Evolutionary conservation across 1,140 invertebrate genomes (phyloP).

Genomic region (Homarus americanus): DNA sequence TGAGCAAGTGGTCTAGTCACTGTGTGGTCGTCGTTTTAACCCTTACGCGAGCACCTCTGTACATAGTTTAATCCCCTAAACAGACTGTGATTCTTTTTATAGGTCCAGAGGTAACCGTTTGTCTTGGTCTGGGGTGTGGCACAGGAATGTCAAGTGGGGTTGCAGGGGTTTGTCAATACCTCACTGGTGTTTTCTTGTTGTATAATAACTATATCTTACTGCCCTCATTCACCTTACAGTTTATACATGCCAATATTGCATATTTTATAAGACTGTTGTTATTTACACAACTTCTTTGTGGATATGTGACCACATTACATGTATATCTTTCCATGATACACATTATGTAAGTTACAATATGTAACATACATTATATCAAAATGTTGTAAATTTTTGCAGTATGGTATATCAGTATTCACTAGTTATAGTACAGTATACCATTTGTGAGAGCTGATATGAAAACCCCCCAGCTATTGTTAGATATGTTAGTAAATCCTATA

Average conservation of each 20-base stretch:
- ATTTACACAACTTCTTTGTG: not conserved
- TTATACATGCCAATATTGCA: not conserved
- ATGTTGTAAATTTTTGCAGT: not conserved
- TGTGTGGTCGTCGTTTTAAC: constrained; percentile 27
- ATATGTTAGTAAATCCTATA: no score
- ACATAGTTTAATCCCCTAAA: constrained; percentile 53
- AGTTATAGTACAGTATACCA: not conserved
- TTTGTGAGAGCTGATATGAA: not conserved
- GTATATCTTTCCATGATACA: not conserved
- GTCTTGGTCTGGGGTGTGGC: constrained; percentile 46
- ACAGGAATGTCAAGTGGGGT: not conserved
- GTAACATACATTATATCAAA: constrained; percentile 2
- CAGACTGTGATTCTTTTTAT: constrained; percentile 60
- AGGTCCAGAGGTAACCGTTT: constrained; percentile 46
- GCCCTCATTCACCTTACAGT: not conserved
- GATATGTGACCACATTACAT: not conserved
- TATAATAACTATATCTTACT: not conserved
- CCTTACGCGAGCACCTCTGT: constrained; percentile 43
- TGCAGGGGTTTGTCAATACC: not conserved
- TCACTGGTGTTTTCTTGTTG: not conserved
- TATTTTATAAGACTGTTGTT: not conserved
- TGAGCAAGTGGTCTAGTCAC: constrained; percentile 47
- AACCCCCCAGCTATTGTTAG: no score
- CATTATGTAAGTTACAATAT: not conserved
- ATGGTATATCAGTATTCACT: not conserved